Conservation (phyloP, 2,888 invertebrate genomes). For the Monochamus alternatus region DNA sequence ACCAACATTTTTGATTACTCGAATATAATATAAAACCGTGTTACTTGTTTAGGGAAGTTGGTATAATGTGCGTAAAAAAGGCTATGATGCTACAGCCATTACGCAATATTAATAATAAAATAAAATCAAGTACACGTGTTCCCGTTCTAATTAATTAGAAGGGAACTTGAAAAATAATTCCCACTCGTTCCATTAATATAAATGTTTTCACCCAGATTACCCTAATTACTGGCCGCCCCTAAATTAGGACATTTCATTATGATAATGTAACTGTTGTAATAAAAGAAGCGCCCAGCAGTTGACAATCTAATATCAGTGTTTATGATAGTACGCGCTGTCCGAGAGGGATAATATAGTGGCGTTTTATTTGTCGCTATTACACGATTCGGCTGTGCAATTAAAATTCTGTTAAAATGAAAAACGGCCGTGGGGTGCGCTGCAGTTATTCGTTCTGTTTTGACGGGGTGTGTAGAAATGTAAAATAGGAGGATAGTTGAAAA, state of each 20-base stretch:
- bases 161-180: constrained; percentile 9
- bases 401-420: constrained; percentile 63
- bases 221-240: constrained; percentile 22
- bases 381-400: constrained; percentile 58
- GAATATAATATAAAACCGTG: too few relatives aligned
- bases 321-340: constrained; percentile 50
- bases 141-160: constrained; percentile 9
- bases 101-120: not conserved
- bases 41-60: too few relatives aligned
- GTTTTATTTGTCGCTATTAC: constrained; percentile 59
- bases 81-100: not conserved
- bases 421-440: constrained; percentile 48
- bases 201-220: constrained; percentile 15
- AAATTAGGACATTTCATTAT: constrained; percentile 38
- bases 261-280: constrained; percentile 43
- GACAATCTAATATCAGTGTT: constrained; percentile 55
- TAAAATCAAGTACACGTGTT: constrained; percentile 2
- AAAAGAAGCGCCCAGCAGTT: constrained; percentile 40
- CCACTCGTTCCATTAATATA: constrained; percentile 14
- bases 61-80: too few relatives aligned
- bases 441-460: constrained; percentile 49
- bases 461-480: constrained; percentile 38
- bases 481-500: constrained; percentile 33
- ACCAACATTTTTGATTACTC: too few relatives aligned
- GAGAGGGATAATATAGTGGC: constrained; percentile 51